Conservation (phyloP, 1,140 invertebrate genomes). For the Bombus picipes region DNA sequence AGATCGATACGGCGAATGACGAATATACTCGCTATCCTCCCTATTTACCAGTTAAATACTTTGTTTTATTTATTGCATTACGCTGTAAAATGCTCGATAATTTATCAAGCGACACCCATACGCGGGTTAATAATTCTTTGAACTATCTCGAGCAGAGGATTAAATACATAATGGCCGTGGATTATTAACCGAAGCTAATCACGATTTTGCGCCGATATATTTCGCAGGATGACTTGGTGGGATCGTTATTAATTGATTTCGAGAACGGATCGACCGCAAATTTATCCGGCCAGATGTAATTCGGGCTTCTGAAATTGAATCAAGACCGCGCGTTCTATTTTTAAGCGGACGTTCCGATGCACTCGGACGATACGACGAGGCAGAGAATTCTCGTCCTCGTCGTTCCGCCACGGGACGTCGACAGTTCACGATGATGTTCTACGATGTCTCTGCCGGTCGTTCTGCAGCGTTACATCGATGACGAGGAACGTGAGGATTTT, state of each 20-base stretch:
- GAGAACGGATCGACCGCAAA: conserved; percentile 2
- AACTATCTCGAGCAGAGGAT: background rate
- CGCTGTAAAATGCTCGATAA: background rate
- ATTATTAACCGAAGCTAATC: background rate
- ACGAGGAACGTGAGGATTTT: conserved; percentile 1
- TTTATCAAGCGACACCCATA: background rate
- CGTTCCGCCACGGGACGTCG: background rate
- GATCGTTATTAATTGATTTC: conserved; percentile 21
- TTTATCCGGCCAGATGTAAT: background rate
- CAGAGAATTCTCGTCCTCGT: background rate
- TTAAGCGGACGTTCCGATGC: background rate
- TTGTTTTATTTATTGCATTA: background rate
- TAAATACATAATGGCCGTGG: background rate
- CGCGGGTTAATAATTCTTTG: background rate
- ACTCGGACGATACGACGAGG: background rate
- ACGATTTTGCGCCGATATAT: background rate
- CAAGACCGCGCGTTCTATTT: conserved; percentile 20
- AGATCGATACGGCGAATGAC: too few relatives aligned
- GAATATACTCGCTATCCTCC: too few relatives aligned
- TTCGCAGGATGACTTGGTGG: background rate
- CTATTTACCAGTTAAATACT: background rate
- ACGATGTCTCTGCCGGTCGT: background rate
- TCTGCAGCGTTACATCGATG: background rate
- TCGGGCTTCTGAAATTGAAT: conserved; percentile 22
- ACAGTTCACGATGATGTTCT: background rate